Base-by-base conservation (phyloP, 2,888 invertebrate genomes). In the Meteorus cinctellus region DNA sequence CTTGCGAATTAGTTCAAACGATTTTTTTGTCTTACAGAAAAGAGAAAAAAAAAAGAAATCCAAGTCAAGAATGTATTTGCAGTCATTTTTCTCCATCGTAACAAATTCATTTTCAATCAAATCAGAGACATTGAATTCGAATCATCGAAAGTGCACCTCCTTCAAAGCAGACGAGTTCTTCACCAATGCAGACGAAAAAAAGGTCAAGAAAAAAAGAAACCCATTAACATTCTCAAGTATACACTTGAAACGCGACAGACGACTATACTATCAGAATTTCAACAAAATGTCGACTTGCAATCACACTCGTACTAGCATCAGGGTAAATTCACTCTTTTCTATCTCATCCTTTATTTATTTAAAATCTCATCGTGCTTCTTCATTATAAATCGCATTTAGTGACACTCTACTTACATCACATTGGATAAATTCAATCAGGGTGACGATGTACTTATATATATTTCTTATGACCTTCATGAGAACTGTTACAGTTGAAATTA, bases 311-410 rank as follows among this genome's bases (percentile, higher is more conserved):
- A 24, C 19, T 19, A 55, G 6, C 19, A 19, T 55, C 55, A 55
- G 5, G 19, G 19, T 55, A 24, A 55, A 55, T 55, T 55, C 24
- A 55, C 55, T 24, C 19, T 19, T 10, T 19, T 8, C 19, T 24
- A n/a, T 55, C 19, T 19, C 19, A 55, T 55, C n/a, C 19, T 6
- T 8, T 55, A 55, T 19, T 55, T 19, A 55, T 19, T 55, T 19
- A 19, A 8, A 55, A 55, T 55, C 8, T 19, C 10, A 55, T 8
- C 24, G 8, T 10, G n/a, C n/a, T 19, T 19, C 48, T 19, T 55
- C 55, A 55, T 55, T 55, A 55, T 55, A 55, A 55, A 55, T 55
- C 24, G n/a, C 55, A 55, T 55, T 55, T 55, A 19, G n/a, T 55
- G 24, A 19, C 19, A 55, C 55, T 19, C 55, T 19, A 19, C 19